Evolutionary conservation across 2,888 invertebrate species (phyloP).

Genomic region (Ochlodes sylvanus): DNA sequence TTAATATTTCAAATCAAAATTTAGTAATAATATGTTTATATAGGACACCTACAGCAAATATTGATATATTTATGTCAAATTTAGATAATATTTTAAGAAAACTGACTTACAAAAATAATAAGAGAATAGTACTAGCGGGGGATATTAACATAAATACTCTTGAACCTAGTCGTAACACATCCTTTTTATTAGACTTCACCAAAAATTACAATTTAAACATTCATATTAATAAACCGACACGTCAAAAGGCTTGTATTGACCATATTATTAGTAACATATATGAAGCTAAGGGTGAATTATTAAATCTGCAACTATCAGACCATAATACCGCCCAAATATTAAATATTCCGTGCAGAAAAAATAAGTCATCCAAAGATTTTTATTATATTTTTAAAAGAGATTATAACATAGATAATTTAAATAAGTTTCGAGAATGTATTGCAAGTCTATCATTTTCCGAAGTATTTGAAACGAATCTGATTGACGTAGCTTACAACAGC

Average conservation of each 20-base stretch:
- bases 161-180: neutral
- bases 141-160: neutral
- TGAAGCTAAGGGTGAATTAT: constrained; percentile 9
- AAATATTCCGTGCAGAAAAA: constrained; percentile 1
- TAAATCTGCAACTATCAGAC: neutral
- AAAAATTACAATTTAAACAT: no score
- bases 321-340: constrained; percentile 2
- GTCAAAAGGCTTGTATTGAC: neutral
- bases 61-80: neutral
- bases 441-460: neutral
- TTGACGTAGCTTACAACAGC: neutral
- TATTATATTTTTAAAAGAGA: neutral
- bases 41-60: neutral
- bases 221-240: no score
- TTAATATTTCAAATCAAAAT: neutral
- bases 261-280: constrained; percentile 4
- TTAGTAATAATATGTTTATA: neutral
- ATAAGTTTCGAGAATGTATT: constrained; percentile 3
- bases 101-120: neutral
- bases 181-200: no score
- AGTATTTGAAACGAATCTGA: constrained; percentile 1
- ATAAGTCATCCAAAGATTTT: neutral
- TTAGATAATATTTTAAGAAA: constrained; percentile 2
- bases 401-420: neutral
- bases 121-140: neutral